Base-by-base conservation (phyloP, 2,113 vertebrate species). In the Plecturocebus donacophilus region DNA sequence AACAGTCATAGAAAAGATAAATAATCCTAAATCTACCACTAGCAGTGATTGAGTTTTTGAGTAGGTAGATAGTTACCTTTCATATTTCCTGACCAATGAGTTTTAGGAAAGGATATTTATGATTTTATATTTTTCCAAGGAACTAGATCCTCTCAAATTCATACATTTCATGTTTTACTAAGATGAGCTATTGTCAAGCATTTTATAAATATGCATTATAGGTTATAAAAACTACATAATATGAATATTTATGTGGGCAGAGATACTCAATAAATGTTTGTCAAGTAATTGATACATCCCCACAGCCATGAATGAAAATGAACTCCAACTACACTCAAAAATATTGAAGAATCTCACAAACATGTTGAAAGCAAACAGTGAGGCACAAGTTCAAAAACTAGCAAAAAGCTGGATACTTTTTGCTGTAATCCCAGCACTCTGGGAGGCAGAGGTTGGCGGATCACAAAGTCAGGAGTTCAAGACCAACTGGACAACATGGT, bases 1-100 rank as follows among this genome's bases (percentile, higher is more conserved):
- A 49, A 45, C 52, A 25, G 13, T 45, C 25, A 40, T 42, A 40
- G 49, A 88, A 95, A 42, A 38, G 14, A 88, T 52, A 75, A 87
- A 49, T 58, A 84, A 86, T 40, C 16, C 9, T 19, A 88, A 94
- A 20, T 77, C 45, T 90, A 38, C 14, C 61, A 80, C 71, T 20
- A 80, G 11, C 13, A 45, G 35, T n/a, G 27, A 35, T 64, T 64
- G 27, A 98, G 98, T 99, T 98, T 98, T 99, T 99, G 98, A 99
- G 97, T 98, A 98, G 98, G 98, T 98, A 98, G 81, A 84, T 87
- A 9, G 20, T 75, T 96, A 85, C 85, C 52, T 0, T 95, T 97
- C 27, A 47, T 95, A 71, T 86, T 96, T 96, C 61, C 77, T 98
- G 93, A 86, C 38, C 90, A 85, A 58, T 95, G 68, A 56, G 49